These are phyloP conservation scores for Myotis yumanensis DNA, from an alignment of 2,113 vertebrate species.

Conservation along the genomic window DNA sequence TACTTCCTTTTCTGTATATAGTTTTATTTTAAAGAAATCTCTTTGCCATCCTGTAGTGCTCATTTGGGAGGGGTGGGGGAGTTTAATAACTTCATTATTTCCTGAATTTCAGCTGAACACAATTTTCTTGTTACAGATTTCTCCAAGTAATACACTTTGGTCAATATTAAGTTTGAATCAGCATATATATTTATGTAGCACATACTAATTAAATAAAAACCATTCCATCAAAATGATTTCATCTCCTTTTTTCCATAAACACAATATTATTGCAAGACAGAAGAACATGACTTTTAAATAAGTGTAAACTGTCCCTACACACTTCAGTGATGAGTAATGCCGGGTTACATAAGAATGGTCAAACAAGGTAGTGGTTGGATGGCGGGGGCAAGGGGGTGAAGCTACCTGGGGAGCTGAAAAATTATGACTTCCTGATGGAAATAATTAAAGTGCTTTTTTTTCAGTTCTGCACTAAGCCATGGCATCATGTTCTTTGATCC, in stretches of 20 bases:
- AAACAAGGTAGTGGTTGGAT: background rate
- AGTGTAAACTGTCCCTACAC: background rate
- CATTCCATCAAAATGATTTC: background rate
- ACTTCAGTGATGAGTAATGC: background rate
- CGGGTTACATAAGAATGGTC: background rate
- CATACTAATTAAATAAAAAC: conserved; percentile 9
- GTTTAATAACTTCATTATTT: conserved; percentile 6
- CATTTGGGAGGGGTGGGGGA: background rate
- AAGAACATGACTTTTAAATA: background rate
- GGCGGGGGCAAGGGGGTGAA: background rate
- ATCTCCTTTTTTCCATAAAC: background rate
- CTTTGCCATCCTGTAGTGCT: background rate
- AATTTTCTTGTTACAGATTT: background rate
- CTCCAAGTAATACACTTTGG: background rate
- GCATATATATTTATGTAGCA: background rate
- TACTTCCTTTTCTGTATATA: background rate
- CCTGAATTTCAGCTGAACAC: background rate
- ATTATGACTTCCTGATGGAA: background rate
- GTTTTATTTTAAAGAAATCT: background rate
- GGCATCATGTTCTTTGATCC: background rate
- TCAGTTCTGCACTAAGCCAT: background rate
- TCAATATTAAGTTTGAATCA: background rate
- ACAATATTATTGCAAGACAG: background rate
- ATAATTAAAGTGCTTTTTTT: background rate
- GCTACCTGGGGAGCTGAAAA: background rate